Conservation (phyloP, 2,797 vertebrate genomes). For the Ficedula albicollis region DNA sequence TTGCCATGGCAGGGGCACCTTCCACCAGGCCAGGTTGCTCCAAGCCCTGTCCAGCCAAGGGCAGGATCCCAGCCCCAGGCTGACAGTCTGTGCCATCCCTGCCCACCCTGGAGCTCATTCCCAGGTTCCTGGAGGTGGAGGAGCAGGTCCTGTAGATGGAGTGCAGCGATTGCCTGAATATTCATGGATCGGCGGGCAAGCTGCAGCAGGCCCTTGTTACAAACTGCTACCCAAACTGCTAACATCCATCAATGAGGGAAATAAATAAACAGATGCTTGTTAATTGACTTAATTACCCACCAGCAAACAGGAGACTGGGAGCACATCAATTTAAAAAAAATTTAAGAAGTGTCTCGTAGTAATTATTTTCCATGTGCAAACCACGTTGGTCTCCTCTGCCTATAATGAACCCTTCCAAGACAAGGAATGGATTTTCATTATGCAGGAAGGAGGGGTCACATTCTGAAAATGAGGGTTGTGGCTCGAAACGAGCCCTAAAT, state of each 20-base stretch:
- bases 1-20: background rate
- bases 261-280: constrained; percentile 69
- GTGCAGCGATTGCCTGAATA: background rate
- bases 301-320: constrained; percentile 51
- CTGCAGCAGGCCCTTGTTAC: constrained; percentile 44
- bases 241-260: constrained; percentile 50
- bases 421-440: background rate
- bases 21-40: background rate
- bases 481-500: background rate
- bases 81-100: background rate
- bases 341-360: background rate
- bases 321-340: constrained; percentile 18
- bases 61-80: background rate
- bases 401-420: background rate
- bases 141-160: background rate
- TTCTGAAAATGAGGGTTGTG: background rate
- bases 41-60: background rate
- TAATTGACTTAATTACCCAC: constrained; percentile 67
- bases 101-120: background rate
- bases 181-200: constrained; percentile 15
- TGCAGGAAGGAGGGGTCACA: background rate
- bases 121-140: background rate
- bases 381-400: background rate
- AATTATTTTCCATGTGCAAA: constrained; percentile 6
- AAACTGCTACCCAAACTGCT: constrained; percentile 53